Evolutionary conservation across 2,888 invertebrate genomes (phyloP).

Genomic region (Cephonodes hylas): DNA sequence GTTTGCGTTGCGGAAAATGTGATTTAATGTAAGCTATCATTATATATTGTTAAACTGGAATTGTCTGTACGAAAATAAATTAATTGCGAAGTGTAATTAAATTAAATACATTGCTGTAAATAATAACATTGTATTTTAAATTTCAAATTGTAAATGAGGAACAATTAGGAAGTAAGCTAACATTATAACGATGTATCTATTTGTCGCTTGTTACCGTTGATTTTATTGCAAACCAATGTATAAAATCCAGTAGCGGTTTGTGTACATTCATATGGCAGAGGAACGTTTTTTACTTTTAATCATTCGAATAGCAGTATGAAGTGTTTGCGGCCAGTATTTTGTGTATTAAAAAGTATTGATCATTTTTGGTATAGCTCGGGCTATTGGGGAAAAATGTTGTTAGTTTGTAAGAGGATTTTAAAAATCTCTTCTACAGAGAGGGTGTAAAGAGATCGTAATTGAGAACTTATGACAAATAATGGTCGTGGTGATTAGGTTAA

Average conservation of each 20-base stretch:
- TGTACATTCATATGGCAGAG: not conserved
- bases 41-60: slow-evolving; percentile 14
- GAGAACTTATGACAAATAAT: too few species aligned
- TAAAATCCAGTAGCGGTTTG: not conserved
- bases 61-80: slow-evolving; percentile 22
- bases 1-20: slow-evolving; percentile 31
- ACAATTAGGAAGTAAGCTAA: slow-evolving; percentile 68
- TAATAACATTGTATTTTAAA: slow-evolving; percentile 41
- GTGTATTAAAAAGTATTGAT: too few species aligned
- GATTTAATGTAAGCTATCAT: slow-evolving; percentile 31
- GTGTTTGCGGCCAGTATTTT: not conserved
- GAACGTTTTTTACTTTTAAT: not conserved
- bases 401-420: too few species aligned
- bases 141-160: slow-evolving; percentile 72
- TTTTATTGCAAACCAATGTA: not conserved
- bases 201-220: slow-evolving; percentile 19
- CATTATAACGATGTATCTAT: slow-evolving; percentile 15
- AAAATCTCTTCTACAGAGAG: too few species aligned
- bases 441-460: too few species aligned
- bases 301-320: too few species aligned
- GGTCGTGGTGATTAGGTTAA: too few species aligned
- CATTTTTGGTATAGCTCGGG: too few species aligned
- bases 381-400: too few species aligned
- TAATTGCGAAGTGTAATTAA: slow-evolving; percentile 22
- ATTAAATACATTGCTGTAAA: slow-evolving; percentile 34